Evolutionary conservation across 2,888 invertebrate genomes (phyloP).

Genomic region (Epistrophe grossulariae): DNA sequence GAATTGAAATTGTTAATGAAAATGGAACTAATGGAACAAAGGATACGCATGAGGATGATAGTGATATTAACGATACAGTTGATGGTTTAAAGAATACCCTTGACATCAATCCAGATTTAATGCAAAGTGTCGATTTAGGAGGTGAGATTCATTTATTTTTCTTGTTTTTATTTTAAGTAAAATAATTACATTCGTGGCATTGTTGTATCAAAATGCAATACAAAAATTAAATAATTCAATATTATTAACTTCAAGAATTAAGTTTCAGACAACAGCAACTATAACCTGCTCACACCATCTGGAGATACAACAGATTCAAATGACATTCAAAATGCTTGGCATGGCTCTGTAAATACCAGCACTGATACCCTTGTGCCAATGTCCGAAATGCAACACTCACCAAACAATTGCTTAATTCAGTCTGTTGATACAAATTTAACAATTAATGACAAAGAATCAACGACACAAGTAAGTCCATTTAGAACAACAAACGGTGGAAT

Average conservation of each 20-base stretch:
- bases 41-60: conserved; percentile 7
- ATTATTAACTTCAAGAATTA: conserved; percentile 27
- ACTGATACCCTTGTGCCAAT: conserved; percentile 85
- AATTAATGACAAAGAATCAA: conserved; percentile 51
- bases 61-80: conserved; percentile 19
- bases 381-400: conserved; percentile 66
- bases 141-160: conserved; percentile 74
- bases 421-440: conserved; percentile 18
- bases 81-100: conserved; percentile 69
- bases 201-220: background rate
- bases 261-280: conserved; percentile 62
- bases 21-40: conserved; percentile 51
- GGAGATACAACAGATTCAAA: conserved; percentile 46
- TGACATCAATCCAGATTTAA: conserved; percentile 77
- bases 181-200: background rate
- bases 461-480: conserved; percentile 46
- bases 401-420: conserved; percentile 24
- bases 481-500: conserved; percentile 46
- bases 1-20: conserved; percentile 48
- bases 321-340: conserved; percentile 78
- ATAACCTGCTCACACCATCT: conserved; percentile 63
- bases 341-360: conserved; percentile 84
- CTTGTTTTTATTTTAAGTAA: background rate
- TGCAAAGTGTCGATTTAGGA: conserved; percentile 79
- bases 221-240: background rate